Evolutionary conservation across 2,797 vertebrate genomes (phyloP).

Genomic region (Sebastes flavidus): DNA sequence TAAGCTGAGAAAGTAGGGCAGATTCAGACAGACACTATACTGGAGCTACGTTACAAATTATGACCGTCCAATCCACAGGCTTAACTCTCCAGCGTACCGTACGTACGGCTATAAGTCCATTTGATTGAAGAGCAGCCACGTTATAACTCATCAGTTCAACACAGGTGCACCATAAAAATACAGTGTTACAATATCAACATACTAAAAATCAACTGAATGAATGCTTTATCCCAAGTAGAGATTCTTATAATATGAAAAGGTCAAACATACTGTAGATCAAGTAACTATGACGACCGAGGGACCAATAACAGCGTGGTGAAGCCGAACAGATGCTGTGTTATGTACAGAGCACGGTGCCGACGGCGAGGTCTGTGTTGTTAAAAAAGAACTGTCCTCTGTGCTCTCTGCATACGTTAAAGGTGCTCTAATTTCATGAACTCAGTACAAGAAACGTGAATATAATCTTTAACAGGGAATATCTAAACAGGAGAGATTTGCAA

Average conservation of each 20-base stretch:
- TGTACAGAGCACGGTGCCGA: background rate
- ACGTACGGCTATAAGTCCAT: constrained; percentile 18
- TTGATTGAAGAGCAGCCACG: constrained; percentile 35
- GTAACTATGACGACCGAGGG: background rate
- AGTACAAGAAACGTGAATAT: background rate
- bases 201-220: background rate
- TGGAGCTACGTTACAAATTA: constrained; percentile 14
- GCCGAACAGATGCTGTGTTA: constrained; percentile 14
- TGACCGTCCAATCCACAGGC: constrained; percentile 13
- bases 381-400: background rate
- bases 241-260: background rate
- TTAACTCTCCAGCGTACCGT: constrained; percentile 20
- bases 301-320: background rate
- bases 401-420: background rate
- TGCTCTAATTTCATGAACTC: background rate
- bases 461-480: background rate
- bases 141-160: background rate
- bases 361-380: background rate
- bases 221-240: background rate
- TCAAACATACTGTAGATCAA: background rate
- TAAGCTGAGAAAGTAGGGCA: constrained; percentile 39
- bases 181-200: background rate
- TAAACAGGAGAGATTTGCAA: background rate
- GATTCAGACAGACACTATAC: constrained; percentile 22
- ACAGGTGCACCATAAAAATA: constrained; percentile 9